Evolutionary conservation across 1,140 invertebrate genomes (phyloP).

Genomic region (Theocolax elegans): DNA sequence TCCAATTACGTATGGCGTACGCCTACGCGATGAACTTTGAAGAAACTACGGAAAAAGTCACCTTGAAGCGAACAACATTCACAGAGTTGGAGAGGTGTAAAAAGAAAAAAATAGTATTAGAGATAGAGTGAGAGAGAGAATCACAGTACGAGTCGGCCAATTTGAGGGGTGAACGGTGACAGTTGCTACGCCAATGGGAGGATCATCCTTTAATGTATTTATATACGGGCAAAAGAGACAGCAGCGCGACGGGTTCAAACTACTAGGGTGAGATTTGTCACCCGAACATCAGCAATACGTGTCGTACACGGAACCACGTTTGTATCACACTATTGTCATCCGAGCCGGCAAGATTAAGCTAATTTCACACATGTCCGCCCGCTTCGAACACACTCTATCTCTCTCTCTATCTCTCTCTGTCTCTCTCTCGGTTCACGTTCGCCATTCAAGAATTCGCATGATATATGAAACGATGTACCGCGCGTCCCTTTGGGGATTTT

Average conservation of each 20-base stretch:
- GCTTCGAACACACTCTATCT: constrained; percentile 45
- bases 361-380: constrained; percentile 69
- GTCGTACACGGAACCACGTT: constrained; percentile 62
- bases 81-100: too few relatives aligned
- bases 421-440: background rate
- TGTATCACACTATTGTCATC: constrained; percentile 67
- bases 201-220: constrained; percentile 69
- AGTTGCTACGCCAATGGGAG: constrained; percentile 56
- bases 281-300: constrained; percentile 53
- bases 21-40: too few relatives aligned
- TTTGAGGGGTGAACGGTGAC: constrained; percentile 1
- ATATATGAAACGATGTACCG: constrained; percentile 45
- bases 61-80: too few relatives aligned
- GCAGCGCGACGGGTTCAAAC: constrained; percentile 48
- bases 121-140: too few relatives aligned
- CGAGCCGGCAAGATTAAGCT: constrained; percentile 68
- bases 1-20: too few relatives aligned
- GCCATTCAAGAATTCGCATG: constrained; percentile 50
- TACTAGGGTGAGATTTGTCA: constrained; percentile 65
- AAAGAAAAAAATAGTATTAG: too few relatives aligned
- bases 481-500: background rate
- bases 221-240: constrained; percentile 58
- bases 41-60: too few relatives aligned
- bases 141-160: constrained; percentile 25
- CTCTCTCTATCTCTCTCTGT: constrained; percentile 23